Evolutionary conservation across 2,888 invertebrate genomes (phyloP).

Genomic region (Epinotia nisella): DNA sequence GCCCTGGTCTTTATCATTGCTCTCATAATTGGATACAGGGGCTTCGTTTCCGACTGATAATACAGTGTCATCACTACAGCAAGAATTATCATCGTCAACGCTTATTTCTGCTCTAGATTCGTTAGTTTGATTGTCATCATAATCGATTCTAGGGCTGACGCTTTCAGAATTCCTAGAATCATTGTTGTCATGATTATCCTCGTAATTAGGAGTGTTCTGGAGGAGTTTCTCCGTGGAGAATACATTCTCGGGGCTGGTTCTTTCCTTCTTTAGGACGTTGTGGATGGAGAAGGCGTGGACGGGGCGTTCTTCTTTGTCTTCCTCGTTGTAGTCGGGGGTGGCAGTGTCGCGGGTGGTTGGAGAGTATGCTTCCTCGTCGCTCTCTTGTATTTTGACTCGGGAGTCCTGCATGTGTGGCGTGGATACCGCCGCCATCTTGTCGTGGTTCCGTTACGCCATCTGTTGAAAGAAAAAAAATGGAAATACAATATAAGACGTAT

Average conservation of each 20-base stretch:
- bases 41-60: constrained; percentile 92
- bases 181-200: constrained; percentile 58
- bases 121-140: constrained; percentile 63
- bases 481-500: too few relatives aligned
- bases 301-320: constrained; percentile 71
- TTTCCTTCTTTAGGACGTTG: constrained; percentile 79
- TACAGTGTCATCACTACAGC: constrained; percentile 91
- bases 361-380: constrained; percentile 79
- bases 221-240: constrained; percentile 80
- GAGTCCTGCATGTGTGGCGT: constrained; percentile 73
- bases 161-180: constrained; percentile 67
- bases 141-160: constrained; percentile 68
- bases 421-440: constrained; percentile 80
- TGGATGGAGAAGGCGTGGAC: constrained; percentile 79
- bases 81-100: constrained; percentile 85
- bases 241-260: constrained; percentile 80
- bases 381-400: constrained; percentile 76
- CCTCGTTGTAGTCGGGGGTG: constrained; percentile 74
- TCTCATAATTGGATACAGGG: constrained; percentile 73
- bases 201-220: constrained; percentile 77
- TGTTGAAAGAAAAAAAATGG: constrained; percentile 53
- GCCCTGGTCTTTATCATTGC: constrained; percentile 64
- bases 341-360: constrained; percentile 75
- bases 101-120: constrained; percentile 73
- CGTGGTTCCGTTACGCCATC: constrained; percentile 71